Conservation (phyloP, 1,140 invertebrate genomes). For the Wasmannia auropunctata region DNA sequence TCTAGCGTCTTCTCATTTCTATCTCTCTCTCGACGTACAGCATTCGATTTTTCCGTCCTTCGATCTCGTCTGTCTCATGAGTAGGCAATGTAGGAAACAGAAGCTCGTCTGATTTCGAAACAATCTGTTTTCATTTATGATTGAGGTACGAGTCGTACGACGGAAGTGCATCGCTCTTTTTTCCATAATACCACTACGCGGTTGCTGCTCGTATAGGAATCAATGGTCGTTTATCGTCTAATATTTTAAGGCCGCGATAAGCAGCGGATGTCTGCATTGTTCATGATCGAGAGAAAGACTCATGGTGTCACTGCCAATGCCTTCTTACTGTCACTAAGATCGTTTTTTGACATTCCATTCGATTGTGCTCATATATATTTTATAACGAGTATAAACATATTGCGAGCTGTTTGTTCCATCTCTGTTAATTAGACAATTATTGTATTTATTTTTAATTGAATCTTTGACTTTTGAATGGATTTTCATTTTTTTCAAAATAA, state of each 20-base stretch:
- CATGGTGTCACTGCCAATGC: conserved; percentile 2
- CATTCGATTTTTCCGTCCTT: conserved; percentile 6
- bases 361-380: background rate
- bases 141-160: conserved; percentile 2
- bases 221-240: conserved; percentile 67
- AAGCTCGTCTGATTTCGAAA: conserved; percentile 62
- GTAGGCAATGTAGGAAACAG: background rate
- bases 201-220: conserved; percentile 53
- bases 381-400: background rate
- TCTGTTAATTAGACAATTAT: conserved; percentile 2
- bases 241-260: conserved; percentile 64
- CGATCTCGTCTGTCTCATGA: conserved; percentile 20
- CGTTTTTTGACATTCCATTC: background rate
- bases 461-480: background rate
- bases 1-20: background rate
- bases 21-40: background rate
- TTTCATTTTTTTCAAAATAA: background rate
- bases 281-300: conserved; percentile 50
- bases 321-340: conserved; percentile 24
- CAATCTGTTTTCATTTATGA: conserved; percentile 72
- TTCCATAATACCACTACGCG: conserved; percentile 12
- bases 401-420: background rate
- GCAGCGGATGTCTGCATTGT: conserved; percentile 57
- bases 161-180: conserved; percentile 41
- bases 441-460: background rate